phyloP scores from a whole-genome alignment of 2,888 invertebrate genomes.

The Oligia fasciuncula region DNA sequence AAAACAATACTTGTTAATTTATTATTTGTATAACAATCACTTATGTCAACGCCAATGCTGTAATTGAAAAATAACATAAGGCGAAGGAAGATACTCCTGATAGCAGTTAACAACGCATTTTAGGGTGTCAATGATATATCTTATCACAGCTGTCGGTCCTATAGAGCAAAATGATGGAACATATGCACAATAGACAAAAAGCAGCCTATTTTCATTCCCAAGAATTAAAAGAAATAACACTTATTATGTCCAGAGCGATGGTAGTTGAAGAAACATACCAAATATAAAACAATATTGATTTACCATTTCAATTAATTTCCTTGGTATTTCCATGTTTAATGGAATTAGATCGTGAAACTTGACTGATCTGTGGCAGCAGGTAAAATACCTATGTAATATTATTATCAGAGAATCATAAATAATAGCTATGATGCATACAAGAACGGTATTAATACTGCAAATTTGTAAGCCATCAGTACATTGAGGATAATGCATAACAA shows the following conservation, averaged over 20 bases:
- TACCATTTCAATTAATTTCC: neutral
- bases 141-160: neutral
- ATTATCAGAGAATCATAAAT: neutral
- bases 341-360: neutral
- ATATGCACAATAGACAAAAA: neutral
- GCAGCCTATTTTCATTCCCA: neutral
- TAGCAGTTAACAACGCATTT: neutral
- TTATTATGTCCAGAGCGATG: neutral
- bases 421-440: neutral
- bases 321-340: neutral
- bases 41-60: neutral
- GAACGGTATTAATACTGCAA: neutral
- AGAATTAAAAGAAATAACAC: neutral
- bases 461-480: neutral
- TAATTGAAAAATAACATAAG: neutral
- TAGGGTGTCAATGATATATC: neutral
- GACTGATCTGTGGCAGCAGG: neutral
- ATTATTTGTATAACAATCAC: slow-evolving; percentile 2
- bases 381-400: neutral
- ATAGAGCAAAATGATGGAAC: neutral
- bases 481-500: slow-evolving; percentile 4
- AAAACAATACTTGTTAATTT: slow-evolving; percentile 14
- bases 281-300: neutral
- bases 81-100: neutral
- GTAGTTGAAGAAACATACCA: neutral